A percentile compares a stretch with the other conserved stretches of the same genome.
Evolutionary conservation across 2,113 vertebrate genomes (phyloP).

Genomic region (Oplegnathus fasciatus): DNA sequence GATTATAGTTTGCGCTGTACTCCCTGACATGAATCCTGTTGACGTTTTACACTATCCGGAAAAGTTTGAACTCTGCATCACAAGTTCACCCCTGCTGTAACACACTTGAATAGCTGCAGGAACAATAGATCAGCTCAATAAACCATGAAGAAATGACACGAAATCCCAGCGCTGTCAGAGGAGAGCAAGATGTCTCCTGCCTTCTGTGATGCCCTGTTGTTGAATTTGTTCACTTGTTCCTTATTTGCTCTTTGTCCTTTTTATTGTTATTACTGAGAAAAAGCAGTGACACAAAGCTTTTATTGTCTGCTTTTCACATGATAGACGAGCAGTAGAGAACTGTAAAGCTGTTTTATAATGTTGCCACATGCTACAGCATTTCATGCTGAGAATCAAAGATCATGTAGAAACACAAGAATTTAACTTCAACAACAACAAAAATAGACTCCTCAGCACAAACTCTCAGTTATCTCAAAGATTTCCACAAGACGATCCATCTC

Average conservation of each 20-base stretch:
- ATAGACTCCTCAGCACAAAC: background rate
- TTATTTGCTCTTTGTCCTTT: conserved; percentile 35
- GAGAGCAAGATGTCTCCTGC: conserved; percentile 20
- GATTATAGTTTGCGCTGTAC: conserved; percentile 83
- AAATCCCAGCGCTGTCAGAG: conserved; percentile 45
- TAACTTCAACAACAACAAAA: background rate
- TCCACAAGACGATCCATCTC: background rate
- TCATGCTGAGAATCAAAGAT: too few relatives aligned
- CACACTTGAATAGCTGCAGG: conserved; percentile 58
- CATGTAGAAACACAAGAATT: conserved; percentile 5
- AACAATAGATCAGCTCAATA: conserved; percentile 68
- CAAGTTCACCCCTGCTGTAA: conserved; percentile 56
- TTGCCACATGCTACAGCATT: background rate
- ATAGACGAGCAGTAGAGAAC: background rate
- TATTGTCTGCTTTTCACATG: background rate
- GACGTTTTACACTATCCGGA: conserved; percentile 79
- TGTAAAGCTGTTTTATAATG: background rate
- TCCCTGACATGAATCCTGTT: conserved; percentile 84
- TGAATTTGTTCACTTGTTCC: conserved; percentile 18
- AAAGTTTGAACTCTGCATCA: conserved; percentile 76
- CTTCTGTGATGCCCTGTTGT: conserved; percentile 19
- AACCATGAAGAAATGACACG: conserved; percentile 35
- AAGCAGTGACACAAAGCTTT: background rate
- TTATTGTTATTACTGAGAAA: conserved; percentile 1
- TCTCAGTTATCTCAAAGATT: background rate